Base-by-base conservation (phyloP, 2,113 vertebrate species). In the Neodontobutis hainanensis region DNA sequence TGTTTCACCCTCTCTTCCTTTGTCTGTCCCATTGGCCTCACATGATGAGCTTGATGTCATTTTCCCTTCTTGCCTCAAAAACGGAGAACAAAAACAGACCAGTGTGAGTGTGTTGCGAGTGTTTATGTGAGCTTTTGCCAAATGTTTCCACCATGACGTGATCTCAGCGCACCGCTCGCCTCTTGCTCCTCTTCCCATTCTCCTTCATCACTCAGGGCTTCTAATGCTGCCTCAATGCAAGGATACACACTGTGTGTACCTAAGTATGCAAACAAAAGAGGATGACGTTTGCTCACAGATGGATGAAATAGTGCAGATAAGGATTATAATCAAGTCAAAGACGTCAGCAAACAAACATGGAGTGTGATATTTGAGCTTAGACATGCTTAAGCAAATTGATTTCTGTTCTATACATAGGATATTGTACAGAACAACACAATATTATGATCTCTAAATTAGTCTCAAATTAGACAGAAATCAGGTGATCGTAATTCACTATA, bases 81-180 rank as follows among this genome's bases (percentile, higher is more conserved):
- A 77, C 12, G 11, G 50, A 88, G 84, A 89, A 87, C 84, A 85
- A 89, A 91, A 89, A 88, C 89, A 88, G 87, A 76, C 85, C 78
- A 70, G 77, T 32, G 4, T 58, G 38, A 61, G 65, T 59, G 61
- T 59, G 46, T 51, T 19, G 48, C 60, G 68, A 73, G 79, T 87
- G 73, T 81, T 61, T 86, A 65, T 85, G 76, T 81, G 66, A 68
- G 70, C 71, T 11, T 3, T 50, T 90, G 92, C 93, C 93, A 94
- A 92, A 95, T 95, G 92, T 92, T 94, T 94, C 90, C 89, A 91
- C 85, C 90, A 93, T 95, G 93, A 96, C 90, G 90, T 93, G 92
- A 92, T 94, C 84, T 90, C 77, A 50, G 82, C 85, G 87, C 86
- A 86, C 85, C 90, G 81, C 80, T 89, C 70, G 85, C 84, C 88